Conservation (phyloP, 2,113 vertebrate genomes). For the Poicephalus gulielmi region DNA sequence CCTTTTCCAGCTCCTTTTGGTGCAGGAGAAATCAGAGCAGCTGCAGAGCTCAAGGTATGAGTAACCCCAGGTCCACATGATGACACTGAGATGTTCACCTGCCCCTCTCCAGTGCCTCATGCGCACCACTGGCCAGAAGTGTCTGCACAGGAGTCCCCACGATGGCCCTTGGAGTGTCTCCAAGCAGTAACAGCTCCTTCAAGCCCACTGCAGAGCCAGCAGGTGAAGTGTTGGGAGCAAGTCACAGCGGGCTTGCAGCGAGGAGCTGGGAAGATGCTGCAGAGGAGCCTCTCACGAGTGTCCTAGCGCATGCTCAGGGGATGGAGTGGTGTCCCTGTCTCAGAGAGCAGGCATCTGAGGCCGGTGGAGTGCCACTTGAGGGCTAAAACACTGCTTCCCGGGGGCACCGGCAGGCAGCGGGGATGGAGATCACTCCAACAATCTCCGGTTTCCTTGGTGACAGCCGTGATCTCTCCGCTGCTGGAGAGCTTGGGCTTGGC, state of each 20-base stretch:
- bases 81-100: rapidly evolving
- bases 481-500: neutral
- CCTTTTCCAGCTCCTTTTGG: rapidly evolving
- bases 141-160: neutral
- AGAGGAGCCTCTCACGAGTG: neutral
- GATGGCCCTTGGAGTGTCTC: neutral
- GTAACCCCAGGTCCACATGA: rapidly evolving
- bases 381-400: neutral
- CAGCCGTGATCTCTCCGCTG: neutral
- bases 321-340: neutral
- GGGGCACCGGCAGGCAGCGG: neutral
- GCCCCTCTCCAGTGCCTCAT: rapidly evolving
- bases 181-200: rapidly evolving
- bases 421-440: neutral
- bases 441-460: constrained; percentile 42
- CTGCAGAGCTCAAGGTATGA: rapidly evolving
- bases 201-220: rapidly evolving
- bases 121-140: rapidly evolving
- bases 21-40: rapidly evolving
- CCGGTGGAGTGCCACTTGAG: neutral
- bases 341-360: neutral
- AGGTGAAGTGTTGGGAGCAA: neutral
- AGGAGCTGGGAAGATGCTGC: neutral
- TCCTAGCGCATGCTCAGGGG: rapidly evolving
- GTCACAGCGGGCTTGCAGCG: rapidly evolving